Conservation (phyloP, 1,140 invertebrate genomes). For the Helicoverpa armigera region DNA sequence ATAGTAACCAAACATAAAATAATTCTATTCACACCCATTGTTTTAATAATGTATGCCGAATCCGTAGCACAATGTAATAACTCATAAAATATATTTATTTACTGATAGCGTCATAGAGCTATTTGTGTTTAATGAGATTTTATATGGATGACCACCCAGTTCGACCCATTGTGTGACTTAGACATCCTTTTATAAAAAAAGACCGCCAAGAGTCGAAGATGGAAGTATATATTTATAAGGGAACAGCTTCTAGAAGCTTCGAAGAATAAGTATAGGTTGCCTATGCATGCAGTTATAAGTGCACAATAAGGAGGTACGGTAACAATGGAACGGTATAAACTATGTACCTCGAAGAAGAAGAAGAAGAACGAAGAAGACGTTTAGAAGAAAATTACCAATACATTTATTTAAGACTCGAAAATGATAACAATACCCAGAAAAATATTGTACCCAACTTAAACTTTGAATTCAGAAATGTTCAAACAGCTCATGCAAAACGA, state of each 20-base stretch:
- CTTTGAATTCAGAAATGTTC: not conserved
- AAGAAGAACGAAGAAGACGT: no score
- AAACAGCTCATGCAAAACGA: not conserved
- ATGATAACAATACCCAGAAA: no score
- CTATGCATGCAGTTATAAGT: no score
- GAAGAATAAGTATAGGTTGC: not conserved
- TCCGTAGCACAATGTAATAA: slow-evolving; percentile 15
- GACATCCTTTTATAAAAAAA: slow-evolving; percentile 7
- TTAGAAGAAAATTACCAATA: no score
- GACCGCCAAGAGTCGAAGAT: not conserved
- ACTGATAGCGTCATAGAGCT: slow-evolving; percentile 15
- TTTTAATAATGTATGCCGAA: slow-evolving; percentile 13
- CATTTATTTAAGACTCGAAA: no score
- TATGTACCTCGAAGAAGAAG: no score
- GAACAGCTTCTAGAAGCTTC: not conserved
- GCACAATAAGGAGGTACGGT: no score
- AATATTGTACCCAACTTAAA: no score
- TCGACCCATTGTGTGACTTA: not conserved
- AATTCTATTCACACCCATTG: not conserved
- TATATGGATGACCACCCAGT: slow-evolving; percentile 26
- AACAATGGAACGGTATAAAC: no score
- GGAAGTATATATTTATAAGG: not conserved
- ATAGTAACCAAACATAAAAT: not conserved
- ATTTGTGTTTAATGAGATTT: slow-evolving; percentile 36
- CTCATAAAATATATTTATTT: slow-evolving; percentile 26